Percentiles rank a stretch among this genome's conserved stretches.
These are phyloP conservation scores for Euschistus heros DNA, from an alignment of 1,140 invertebrate genomes.

Conservation along the genomic window DNA sequence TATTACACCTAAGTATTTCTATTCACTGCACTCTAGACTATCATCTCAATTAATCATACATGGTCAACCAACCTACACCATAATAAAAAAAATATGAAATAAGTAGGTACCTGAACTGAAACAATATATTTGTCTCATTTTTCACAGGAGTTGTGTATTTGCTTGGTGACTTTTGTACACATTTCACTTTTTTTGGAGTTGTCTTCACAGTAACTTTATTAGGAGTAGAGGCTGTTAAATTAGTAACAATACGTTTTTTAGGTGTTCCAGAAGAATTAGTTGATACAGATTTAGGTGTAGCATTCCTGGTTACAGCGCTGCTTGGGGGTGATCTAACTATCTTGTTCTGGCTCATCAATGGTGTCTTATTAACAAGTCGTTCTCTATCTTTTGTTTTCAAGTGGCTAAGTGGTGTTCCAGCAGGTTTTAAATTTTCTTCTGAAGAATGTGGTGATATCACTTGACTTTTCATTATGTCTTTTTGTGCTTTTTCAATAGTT, in stretches of 20 bases:
- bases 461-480: no score
- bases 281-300: neutral
- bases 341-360: neutral
- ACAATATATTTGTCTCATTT: constrained; percentile 1
- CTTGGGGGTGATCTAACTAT: neutral
- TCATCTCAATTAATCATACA: no score
- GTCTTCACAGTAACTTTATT: no score
- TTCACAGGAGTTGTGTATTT: neutral
- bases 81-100: neutral
- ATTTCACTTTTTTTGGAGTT: no score
- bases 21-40: no score
- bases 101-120: constrained; percentile 3
- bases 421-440: constrained; percentile 7
- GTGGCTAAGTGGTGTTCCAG: neutral
- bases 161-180: neutral
- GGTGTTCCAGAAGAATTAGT: neutral
- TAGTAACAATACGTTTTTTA: no score
- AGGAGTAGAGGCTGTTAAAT: no score
- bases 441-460: no score
- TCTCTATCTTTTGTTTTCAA: neutral
- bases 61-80: neutral
- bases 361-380: neutral
- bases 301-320: neutral
- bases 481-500: no score
- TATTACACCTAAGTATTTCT: no score